Base-by-base conservation (phyloP, 2,888 invertebrate genomes). In the Tetramorium bicarinatum region DNA sequence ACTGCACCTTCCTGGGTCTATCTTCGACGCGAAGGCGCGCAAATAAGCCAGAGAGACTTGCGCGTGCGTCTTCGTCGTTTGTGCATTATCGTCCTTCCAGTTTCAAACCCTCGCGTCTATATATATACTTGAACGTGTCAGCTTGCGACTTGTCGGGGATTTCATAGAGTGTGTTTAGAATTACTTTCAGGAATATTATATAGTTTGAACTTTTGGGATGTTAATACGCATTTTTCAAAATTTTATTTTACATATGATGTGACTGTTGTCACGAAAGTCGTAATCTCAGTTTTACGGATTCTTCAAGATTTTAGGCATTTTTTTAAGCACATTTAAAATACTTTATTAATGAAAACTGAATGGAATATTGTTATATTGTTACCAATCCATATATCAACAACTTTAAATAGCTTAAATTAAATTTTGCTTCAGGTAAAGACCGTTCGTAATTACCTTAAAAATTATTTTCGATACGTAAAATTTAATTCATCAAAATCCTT, bases 1-100 rank as follows among this genome's bases (percentile, higher is more conserved):
- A 80, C 59, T 80, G 79, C 79, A 80, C 59, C 79, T 80, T 80
- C 59, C 79, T 71, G 79, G 79, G 71, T 71, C 79, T 71, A 80
- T 80, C 79, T 71, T 71, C 79, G 79, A 67, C 71, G 67, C 67
- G 79, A 49, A 80, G 71, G 47, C 38, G 79, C 79, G 59, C 79
- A 80, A 80, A 80, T 80, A 80, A 80, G 71, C 71, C 59, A 21
- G 79, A 56, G 79, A 59, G 47, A 61, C 71, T 69, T 41, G 77
- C 44, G 69, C 54, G 79, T 21, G 79, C 71, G 79, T 56, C 79
- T 71, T 69, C 71, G 79, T 71, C 79, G 79, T 79, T 79, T 71
- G 71, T 71, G 71, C 79, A 71, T 59, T 79, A 79, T 79, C 79
- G 79, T 80, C 59, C 79, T 80, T 80, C 79, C 71, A 80, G 71